These are phyloP conservation scores for Chloroclysta siterata DNA, from an alignment of 2,888 invertebrate genomes.

Conservation along the genomic window DNA sequence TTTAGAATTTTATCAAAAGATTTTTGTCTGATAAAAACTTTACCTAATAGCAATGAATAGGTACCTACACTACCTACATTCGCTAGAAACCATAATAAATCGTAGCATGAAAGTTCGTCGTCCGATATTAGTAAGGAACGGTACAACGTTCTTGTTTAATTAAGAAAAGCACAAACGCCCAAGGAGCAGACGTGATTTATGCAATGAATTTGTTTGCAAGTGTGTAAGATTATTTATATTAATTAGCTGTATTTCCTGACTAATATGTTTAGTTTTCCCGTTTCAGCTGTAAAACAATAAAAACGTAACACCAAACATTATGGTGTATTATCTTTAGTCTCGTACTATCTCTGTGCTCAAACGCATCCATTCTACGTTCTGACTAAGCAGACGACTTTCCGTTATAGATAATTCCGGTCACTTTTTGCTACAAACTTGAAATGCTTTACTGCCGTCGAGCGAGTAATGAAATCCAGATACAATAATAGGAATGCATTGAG, in stretches of 20 bases:
- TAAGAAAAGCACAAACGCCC: conserved; percentile 62
- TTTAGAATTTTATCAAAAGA: conserved; percentile 1
- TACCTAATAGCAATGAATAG: too few species aligned
- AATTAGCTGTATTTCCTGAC: background rate
- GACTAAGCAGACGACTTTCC: conserved; percentile 49
- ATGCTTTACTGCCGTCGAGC: conserved; percentile 26
- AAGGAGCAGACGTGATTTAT: conserved; percentile 60
- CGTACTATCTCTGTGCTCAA: conserved; percentile 5
- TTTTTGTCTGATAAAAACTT: background rate
- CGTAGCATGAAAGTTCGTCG: background rate
- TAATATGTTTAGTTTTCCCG: background rate
- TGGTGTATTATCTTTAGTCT: background rate
- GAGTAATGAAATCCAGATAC: conserved; percentile 39
- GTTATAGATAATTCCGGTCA: conserved; percentile 41
- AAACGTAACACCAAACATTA: background rate
- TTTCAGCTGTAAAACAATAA: conserved; percentile 3
- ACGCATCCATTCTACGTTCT: conserved; percentile 2
- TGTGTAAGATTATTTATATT: background rate
- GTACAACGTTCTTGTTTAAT: conserved; percentile 52
- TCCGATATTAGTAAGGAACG: conserved; percentile 12
- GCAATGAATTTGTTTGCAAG: conserved; percentile 53
- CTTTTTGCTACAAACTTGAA: conserved; percentile 26
- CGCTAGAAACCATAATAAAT: background rate
- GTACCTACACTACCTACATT: too few species aligned
- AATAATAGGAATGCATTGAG: conserved; percentile 53